Percentiles rank a stretch among this genome's conserved stretches.
Conservation (phyloP, 2,888 invertebrate genomes). For the Sesia bembeciformis region DNA sequence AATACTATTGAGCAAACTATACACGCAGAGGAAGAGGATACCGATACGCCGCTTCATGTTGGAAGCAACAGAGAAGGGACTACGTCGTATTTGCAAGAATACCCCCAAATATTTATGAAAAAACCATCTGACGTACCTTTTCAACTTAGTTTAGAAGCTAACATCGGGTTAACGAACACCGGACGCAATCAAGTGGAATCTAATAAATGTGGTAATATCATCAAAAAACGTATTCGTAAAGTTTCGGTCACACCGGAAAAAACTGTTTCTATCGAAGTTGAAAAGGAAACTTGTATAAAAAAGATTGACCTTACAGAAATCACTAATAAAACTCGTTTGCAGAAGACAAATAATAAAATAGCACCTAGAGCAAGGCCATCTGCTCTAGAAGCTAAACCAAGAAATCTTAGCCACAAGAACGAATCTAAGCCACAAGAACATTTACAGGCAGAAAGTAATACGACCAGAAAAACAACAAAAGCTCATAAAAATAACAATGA, state of each 20-base stretch:
- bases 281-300: background rate
- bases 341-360: background rate
- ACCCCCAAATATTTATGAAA: conserved; percentile 60
- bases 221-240: background rate
- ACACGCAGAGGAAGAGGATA: conserved; percentile 20
- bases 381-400: too few relatives aligned
- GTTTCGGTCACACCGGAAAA: background rate
- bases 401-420: too few relatives aligned
- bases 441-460: too few relatives aligned
- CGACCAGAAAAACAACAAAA: too few relatives aligned
- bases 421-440: too few relatives aligned
- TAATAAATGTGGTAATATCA: background rate
- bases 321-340: background rate
- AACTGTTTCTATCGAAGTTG: background rate
- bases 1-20: conserved; percentile 12
- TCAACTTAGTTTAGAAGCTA: conserved; percentile 7
- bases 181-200: background rate
- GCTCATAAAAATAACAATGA: too few relatives aligned
- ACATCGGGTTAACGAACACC: background rate
- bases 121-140: conserved; percentile 27
- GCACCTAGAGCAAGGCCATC: too few relatives aligned
- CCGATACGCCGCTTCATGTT: conserved; percentile 37
- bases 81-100: conserved; percentile 52
- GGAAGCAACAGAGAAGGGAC: conserved; percentile 35
- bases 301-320: background rate